phyloP scores from a whole-genome alignment of 2,888 invertebrate species.

The Tridacna gigas region DNA sequence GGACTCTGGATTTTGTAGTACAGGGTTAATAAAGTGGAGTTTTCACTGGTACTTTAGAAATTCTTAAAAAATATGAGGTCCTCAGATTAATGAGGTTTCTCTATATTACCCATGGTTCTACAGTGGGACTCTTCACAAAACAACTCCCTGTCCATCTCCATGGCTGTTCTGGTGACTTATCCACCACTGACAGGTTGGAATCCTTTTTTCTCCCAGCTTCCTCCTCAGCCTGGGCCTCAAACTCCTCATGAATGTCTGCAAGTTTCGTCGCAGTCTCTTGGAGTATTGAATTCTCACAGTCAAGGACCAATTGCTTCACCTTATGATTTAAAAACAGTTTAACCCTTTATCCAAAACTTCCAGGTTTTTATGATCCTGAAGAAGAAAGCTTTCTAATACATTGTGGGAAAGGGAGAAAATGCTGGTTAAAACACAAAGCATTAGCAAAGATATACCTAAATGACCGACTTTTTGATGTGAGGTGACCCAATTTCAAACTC shows the following conservation, averaged over 20 bases:
- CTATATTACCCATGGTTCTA: constrained; percentile 89
- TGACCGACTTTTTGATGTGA: too few species aligned
- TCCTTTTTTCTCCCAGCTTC: neutral
- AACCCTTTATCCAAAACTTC: neutral
- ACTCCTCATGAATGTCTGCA: constrained; percentile 59
- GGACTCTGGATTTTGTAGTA: too few species aligned
- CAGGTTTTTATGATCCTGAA: neutral
- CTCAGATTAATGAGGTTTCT: too few species aligned
- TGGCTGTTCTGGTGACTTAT: constrained; percentile 66
- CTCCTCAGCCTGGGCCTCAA: constrained; percentile 49
- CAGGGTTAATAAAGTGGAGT: too few species aligned
- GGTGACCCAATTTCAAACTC: too few species aligned
- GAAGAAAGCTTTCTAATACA: neutral
- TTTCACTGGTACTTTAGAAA: too few species aligned
- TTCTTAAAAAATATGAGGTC: too few species aligned
- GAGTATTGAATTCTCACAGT: constrained; percentile 94
- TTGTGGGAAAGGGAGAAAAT: neutral
- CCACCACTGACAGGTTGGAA: constrained; percentile 17
- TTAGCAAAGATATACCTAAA: too few species aligned
- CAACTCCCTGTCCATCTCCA: constrained; percentile 82
- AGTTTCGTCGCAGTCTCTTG: constrained; percentile 90
- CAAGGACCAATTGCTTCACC: constrained; percentile 91
- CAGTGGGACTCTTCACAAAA: constrained; percentile 81
- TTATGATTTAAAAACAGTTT: neutral
- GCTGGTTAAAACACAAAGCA: neutral